phyloP scores from a whole-genome alignment of 1,140 invertebrate genomes.

The Piezodorus guildinii region DNA sequence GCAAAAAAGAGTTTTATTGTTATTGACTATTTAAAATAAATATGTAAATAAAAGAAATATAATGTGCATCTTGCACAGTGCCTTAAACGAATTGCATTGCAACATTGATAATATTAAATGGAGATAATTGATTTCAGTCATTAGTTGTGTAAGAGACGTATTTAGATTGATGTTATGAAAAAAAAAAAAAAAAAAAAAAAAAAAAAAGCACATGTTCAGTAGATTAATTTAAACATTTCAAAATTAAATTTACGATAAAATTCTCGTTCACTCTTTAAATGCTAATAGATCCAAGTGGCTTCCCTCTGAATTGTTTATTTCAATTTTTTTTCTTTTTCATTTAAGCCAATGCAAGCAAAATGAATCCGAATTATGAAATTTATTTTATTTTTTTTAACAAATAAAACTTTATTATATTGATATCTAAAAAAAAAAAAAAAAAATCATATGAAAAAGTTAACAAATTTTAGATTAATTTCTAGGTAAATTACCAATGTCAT shows the following conservation, averaged over 20 bases:
- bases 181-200: too few relatives aligned
- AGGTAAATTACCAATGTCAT: background rate
- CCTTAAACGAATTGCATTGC: conserved; percentile 10
- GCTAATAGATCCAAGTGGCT: conserved; percentile 19
- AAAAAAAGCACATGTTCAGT: background rate
- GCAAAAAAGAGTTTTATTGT: background rate
- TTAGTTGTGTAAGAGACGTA: background rate
- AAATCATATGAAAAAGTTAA: background rate
- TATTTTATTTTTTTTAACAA: background rate
- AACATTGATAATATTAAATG: conserved; percentile 7
- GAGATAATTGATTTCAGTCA: background rate
- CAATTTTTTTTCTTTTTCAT: background rate
- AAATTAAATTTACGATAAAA: background rate
- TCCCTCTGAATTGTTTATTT: background rate
- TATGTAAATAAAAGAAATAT: conserved; percentile 1
- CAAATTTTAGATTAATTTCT: conserved; percentile 3
- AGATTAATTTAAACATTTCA: background rate
- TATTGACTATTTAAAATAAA: background rate
- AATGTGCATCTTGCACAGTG: conserved; percentile 14
- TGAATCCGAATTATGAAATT: conserved; percentile 7
- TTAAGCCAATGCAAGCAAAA: conserved; percentile 9
- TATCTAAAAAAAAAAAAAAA: background rate
- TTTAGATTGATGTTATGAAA: background rate
- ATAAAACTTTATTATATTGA: background rate
- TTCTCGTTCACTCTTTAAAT: background rate